Conservation (phyloP, 2,113 vertebrate genomes). For the Pao palembangensis region DNA sequence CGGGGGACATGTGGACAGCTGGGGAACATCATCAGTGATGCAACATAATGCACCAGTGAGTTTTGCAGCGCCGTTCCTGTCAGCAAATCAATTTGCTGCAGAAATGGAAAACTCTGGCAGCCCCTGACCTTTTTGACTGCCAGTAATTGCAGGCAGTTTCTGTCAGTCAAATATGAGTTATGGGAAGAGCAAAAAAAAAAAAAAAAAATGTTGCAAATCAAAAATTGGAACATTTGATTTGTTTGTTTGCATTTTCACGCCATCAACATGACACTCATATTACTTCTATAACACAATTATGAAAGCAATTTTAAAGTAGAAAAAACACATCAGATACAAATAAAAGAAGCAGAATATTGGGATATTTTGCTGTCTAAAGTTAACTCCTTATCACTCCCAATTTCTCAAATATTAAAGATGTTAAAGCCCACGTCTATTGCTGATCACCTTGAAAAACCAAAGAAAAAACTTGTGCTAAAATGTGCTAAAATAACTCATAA, state of each 20-base stretch:
- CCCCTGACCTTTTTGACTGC: conserved; percentile 35
- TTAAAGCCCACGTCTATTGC: no score
- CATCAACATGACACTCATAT: background rate
- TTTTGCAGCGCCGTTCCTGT: conserved; percentile 27
- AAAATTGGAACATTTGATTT: conserved; percentile 21
- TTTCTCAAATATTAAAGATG: no score
- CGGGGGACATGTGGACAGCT: conserved; percentile 48
- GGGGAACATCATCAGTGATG: conserved; percentile 39
- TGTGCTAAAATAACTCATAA: no score
- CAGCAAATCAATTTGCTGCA: conserved; percentile 35
- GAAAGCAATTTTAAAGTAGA: background rate
- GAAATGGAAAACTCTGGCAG: conserved; percentile 50
- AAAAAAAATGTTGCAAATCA: background rate
- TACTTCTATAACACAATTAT: background rate
- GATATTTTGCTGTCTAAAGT: no score
- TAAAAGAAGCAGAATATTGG: no score
- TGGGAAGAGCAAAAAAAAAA: conserved; percentile 18
- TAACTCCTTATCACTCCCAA: no score
- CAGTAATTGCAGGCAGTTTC: conserved; percentile 50
- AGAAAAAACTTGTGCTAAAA: no score
- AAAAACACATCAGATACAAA: background rate
- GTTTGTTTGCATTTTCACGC: background rate
- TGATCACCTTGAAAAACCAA: no score
- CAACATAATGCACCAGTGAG: conserved; percentile 19
- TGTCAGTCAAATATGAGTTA: conserved; percentile 50